Conservation (phyloP, 2,888 invertebrate species). For the Drosophila conformis region DNA sequence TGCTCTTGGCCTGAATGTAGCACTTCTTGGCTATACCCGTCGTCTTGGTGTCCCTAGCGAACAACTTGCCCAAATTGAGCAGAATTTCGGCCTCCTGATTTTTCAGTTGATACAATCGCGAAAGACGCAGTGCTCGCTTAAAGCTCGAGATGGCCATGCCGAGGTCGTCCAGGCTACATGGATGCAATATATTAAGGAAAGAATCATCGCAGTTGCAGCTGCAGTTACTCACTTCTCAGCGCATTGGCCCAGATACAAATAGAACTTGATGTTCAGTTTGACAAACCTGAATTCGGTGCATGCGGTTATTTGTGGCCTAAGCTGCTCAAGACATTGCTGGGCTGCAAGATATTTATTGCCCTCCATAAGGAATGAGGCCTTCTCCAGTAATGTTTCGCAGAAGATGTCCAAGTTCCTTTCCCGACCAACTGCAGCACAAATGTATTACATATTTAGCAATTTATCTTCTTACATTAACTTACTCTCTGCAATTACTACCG, state of each 20-base stretch:
- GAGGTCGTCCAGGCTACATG: conserved; percentile 49
- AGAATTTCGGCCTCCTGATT: conserved; percentile 66
- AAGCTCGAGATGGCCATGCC: conserved; percentile 59
- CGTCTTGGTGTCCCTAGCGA: conserved; percentile 54
- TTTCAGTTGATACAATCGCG: conserved; percentile 48
- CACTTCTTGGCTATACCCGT: conserved; percentile 67
- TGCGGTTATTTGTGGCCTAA: conserved; percentile 51
- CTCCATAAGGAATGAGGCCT: conserved; percentile 69
- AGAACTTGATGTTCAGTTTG: conserved; percentile 60
- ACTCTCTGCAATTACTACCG: conserved; percentile 70
- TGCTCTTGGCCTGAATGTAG: conserved; percentile 68
- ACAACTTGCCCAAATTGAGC: conserved; percentile 70
- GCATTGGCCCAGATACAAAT: conserved; percentile 63
- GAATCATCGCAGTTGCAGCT: background rate
- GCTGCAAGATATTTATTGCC: conserved; percentile 59
- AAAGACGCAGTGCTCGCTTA: conserved; percentile 61
- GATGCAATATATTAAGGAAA: background rate
- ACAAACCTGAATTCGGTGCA: conserved; percentile 52
- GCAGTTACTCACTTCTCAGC: conserved; percentile 54
- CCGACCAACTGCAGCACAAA: conserved; percentile 60
- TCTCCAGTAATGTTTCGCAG: conserved; percentile 62
- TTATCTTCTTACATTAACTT: conserved; percentile 15
- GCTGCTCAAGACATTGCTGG: conserved; percentile 62
- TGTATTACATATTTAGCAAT: background rate
- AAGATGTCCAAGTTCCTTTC: conserved; percentile 67